These are phyloP conservation scores for Seira ritae DNA, from an alignment of 2,888 invertebrate genomes.

Conservation along the genomic window DNA sequence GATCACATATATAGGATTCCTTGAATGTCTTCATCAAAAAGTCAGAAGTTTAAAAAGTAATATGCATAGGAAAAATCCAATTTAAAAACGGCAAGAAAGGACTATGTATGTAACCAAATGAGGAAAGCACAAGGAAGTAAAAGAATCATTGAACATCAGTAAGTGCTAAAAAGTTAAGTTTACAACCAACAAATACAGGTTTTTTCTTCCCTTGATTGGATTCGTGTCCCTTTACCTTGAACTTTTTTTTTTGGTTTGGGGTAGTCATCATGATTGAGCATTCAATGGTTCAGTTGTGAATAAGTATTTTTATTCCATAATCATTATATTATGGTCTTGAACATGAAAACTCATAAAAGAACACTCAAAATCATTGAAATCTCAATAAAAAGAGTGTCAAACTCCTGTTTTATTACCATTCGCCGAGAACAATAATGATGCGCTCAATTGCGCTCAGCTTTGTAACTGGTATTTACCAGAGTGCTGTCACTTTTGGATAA, in stretches of 20 bases:
- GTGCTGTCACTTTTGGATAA: not conserved
- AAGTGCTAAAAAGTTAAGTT: not conserved
- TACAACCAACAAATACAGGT: conserved; percentile 3
- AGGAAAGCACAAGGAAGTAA: too few relatives aligned
- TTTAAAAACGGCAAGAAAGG: not conserved
- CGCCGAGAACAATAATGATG: not conserved
- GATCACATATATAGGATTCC: too few relatives aligned
- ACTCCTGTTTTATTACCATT: not conserved
- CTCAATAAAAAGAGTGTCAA: conserved; percentile 12
- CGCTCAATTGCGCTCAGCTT: not conserved
- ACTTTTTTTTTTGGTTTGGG: not conserved
- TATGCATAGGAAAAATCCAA: too few relatives aligned
- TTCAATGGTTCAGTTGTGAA: not conserved
- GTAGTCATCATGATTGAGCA: not conserved
- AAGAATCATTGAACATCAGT: not conserved
- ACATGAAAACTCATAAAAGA: not conserved
- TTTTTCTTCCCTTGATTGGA: not conserved
- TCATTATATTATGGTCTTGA: conserved; percentile 12
- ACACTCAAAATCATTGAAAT: conserved; percentile 6
- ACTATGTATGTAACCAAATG: not conserved
- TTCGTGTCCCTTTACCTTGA: not conserved
- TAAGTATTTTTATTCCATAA: conserved; percentile 13
- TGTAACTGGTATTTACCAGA: not conserved
- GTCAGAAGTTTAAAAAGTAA: too few relatives aligned
- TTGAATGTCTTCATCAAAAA: too few relatives aligned